These are phyloP conservation scores for Ceriagrion tenellum DNA, from an alignment of 2,888 invertebrate species.

Conservation along the genomic window DNA sequence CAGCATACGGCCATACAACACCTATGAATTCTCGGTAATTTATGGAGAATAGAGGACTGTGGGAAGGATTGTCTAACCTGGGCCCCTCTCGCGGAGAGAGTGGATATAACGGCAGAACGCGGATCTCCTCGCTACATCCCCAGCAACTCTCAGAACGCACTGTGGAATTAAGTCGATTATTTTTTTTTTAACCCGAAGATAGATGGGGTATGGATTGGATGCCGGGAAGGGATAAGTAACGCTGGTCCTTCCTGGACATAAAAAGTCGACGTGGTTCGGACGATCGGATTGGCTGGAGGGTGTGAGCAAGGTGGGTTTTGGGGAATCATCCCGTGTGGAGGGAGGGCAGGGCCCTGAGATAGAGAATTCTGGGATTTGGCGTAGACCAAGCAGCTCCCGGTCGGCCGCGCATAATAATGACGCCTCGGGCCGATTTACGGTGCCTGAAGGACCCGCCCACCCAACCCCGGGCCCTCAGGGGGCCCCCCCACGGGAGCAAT, in stretches of 20 bases:
- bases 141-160: neutral
- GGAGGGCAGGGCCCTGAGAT: neutral
- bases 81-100: neutral
- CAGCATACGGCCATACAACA: too few relatives aligned
- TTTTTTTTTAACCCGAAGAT: neutral
- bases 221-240: neutral
- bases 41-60: neutral
- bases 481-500: conserved; percentile 1
- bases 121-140: neutral
- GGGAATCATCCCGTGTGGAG: too few relatives aligned
- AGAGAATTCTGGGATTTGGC: conserved; percentile 46
- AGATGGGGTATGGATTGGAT: neutral
- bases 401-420: conserved; percentile 51
- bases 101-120: neutral
- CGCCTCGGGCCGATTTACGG: conserved; percentile 38
- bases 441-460: neutral
- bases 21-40: too few relatives aligned
- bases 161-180: conserved; percentile 12
- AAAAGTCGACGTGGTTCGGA: neutral
- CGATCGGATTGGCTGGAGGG: neutral
- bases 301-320: neutral
- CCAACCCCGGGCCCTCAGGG: neutral
- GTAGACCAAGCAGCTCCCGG: neutral
- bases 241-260: neutral
- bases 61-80: neutral